These are phyloP conservation scores for Hirudinaria manillensis DNA, from an alignment of 2,888 invertebrate species.

Conservation along the genomic window DNA sequence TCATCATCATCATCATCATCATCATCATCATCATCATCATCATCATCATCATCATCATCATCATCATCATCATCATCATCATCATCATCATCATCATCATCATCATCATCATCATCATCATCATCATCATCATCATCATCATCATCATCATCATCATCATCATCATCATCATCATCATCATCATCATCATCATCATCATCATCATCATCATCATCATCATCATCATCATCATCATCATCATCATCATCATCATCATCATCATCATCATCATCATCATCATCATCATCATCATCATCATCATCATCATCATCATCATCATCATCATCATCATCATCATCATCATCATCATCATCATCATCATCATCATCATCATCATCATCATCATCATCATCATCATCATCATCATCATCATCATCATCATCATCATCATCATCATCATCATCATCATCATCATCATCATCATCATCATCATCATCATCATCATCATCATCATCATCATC, in stretches of 20 bases:
- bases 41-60: conserved; percentile 16
- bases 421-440: conserved; percentile 9
- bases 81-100: conserved; percentile 22
- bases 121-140: conserved; percentile 26
- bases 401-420: conserved; percentile 27
- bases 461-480: conserved; percentile 16
- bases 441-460: conserved; percentile 25
- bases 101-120: conserved; percentile 16
- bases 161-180: conserved; percentile 27
- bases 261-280: neutral
- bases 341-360: neutral
- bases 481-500: conserved; percentile 22
- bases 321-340: conserved; percentile 28
- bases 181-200: conserved; percentile 2
- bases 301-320: neutral
- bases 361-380: conserved; percentile 28
- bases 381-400: neutral
- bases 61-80: conserved; percentile 22
- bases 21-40: conserved; percentile 25
- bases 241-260: conserved; percentile 28
- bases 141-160: conserved; percentile 5
- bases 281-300: conserved; percentile 28
- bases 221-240: neutral
- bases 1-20: conserved; percentile 9
- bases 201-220: conserved; percentile 27